Conservation (phyloP, 2,888 invertebrate genomes). For the Cryptus armator region DNA sequence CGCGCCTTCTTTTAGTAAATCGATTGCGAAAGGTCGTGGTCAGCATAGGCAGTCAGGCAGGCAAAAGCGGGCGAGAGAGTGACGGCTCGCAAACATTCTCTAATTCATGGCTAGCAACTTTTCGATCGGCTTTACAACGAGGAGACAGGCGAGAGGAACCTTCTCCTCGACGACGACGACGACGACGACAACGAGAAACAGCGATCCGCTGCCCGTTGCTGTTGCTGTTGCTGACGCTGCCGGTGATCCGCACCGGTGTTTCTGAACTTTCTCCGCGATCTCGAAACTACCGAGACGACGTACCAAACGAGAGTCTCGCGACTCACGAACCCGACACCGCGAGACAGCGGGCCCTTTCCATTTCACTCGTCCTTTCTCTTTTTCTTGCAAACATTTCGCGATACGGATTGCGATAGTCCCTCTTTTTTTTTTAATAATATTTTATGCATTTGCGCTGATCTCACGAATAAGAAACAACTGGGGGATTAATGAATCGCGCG, state of each 20-base stretch:
- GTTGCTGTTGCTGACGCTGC: slow-evolving; percentile 44
- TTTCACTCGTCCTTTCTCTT: slow-evolving; percentile 64
- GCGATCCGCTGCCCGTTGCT: slow-evolving; percentile 43
- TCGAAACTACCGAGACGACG: slow-evolving; percentile 51
- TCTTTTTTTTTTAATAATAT: not conserved
- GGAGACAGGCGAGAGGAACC: slow-evolving; percentile 59
- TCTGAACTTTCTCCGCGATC: slow-evolving; percentile 66
- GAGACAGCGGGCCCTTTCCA: slow-evolving; percentile 49
- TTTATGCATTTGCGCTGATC: not conserved
- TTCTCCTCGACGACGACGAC: slow-evolving; percentile 44
- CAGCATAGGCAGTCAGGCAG: slow-evolving; percentile 64
- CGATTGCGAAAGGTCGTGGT: slow-evolving; percentile 73
- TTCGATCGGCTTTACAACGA: slow-evolving; percentile 48
- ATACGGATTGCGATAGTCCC: not conserved
- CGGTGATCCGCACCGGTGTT: slow-evolving; percentile 46
- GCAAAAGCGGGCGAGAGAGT: slow-evolving; percentile 58
- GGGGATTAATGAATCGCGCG: not conserved
- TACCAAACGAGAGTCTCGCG: slow-evolving; percentile 35
- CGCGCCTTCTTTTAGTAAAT: slow-evolving; percentile 33
- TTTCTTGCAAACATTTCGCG: slow-evolving; percentile 36
- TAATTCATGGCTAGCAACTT: slow-evolving; percentile 73
- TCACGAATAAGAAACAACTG: not conserved
- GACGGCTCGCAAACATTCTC: slow-evolving; percentile 70
- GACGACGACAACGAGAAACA: slow-evolving; percentile 41
- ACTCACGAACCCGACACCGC: slow-evolving; percentile 45